A percentile compares a stretch with the other conserved stretches of the same genome.
Evolutionary conservation across 2,797 vertebrate genomes (phyloP).

Genomic region (Crossoptilon crossoptilon): DNA sequence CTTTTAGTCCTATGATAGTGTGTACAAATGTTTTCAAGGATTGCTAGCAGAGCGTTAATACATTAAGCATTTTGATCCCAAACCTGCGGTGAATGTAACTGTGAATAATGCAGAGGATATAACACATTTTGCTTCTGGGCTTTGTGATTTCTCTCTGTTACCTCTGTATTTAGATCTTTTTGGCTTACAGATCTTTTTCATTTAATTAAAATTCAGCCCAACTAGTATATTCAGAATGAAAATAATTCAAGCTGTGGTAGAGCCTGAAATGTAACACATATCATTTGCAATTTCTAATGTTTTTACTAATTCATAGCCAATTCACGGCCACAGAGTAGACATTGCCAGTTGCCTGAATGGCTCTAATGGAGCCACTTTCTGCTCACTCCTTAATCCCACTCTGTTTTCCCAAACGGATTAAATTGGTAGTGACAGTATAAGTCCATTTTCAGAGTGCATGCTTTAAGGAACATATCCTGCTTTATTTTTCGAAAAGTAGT

Average conservation of each 20-base stretch:
- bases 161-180: background rate
- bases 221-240: constrained; percentile 14
- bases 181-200: background rate
- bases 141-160: constrained; percentile 24
- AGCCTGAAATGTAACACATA: background rate
- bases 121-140: background rate
- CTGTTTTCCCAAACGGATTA: background rate
- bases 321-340: background rate
- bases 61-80: background rate
- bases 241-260: background rate
- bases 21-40: constrained; percentile 22
- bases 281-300: background rate
- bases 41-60: constrained; percentile 6
- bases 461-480: background rate
- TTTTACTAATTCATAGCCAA: constrained; percentile 9
- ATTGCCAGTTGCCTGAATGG: background rate
- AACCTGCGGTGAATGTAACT: background rate
- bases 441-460: background rate
- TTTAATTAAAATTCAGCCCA: constrained; percentile 17
- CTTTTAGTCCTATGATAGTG: background rate
- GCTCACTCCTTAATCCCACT: background rate
- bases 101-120: constrained; percentile 29
- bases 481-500: background rate
- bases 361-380: background rate
- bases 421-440: background rate